phyloP scores from a whole-genome alignment of 2,797 vertebrate genomes.

The Sebastes vulpes region DNA sequence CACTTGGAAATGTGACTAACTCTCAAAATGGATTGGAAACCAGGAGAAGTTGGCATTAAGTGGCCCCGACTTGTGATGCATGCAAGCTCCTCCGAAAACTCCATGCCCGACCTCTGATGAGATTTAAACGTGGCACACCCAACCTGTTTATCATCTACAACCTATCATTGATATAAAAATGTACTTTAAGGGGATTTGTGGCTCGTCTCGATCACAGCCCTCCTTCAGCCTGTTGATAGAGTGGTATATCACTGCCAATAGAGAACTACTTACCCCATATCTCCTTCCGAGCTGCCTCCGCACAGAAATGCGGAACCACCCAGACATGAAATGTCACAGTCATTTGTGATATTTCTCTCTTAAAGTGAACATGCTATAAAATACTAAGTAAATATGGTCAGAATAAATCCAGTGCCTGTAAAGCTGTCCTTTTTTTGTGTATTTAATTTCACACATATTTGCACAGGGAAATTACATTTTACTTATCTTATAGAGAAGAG shows the following conservation, averaged over 20 bases:
- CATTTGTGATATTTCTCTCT: slow-evolving; percentile 66
- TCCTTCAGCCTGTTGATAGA: slow-evolving; percentile 48
- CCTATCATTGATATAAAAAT: slow-evolving; percentile 55
- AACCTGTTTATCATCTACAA: slow-evolving; percentile 59
- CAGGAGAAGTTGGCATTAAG: slow-evolving; percentile 42
- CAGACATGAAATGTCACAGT: slow-evolving; percentile 80
- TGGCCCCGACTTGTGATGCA: slow-evolving; percentile 38
- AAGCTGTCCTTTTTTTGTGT: slow-evolving; percentile 84
- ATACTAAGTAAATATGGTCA: slow-evolving; percentile 75
- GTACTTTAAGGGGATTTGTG: slow-evolving; percentile 51
- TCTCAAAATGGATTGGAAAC: slow-evolving; percentile 48
- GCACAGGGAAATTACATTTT: slow-evolving; percentile 92
- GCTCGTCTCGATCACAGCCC: slow-evolving; percentile 55
- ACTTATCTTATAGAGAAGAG: slow-evolving; percentile 87
- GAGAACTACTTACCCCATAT: slow-evolving; percentile 53
- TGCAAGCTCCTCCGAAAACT: slow-evolving; percentile 18
- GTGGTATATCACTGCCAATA: slow-evolving; percentile 53
- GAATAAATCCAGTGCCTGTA: slow-evolving; percentile 77
- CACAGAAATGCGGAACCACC: slow-evolving; percentile 68
- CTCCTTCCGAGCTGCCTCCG: slow-evolving; percentile 47
- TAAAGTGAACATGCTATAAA: slow-evolving; percentile 79
- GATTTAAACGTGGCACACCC: slow-evolving; percentile 45
- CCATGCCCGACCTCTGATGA: slow-evolving; percentile 31
- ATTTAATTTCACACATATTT: slow-evolving; percentile 93
- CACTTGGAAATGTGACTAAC: slow-evolving; percentile 46